Conservation (phyloP, 2,797 vertebrate species). For the Clarias laeviceps region DNA sequence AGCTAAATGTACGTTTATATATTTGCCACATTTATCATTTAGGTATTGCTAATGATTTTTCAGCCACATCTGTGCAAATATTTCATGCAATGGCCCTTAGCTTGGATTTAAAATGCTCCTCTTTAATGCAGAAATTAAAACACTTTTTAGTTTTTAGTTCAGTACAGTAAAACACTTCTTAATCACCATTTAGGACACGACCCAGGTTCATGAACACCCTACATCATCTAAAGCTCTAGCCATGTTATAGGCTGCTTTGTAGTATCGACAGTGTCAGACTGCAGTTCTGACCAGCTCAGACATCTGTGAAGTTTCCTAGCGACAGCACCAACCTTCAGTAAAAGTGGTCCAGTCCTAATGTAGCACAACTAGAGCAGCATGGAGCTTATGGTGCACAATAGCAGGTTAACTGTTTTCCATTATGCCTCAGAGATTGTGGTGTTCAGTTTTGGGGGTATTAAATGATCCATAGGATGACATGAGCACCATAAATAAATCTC, state of each 20-base stretch:
- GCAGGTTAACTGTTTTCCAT: conserved; percentile 46
- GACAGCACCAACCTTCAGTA: conserved; percentile 15
- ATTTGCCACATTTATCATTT: not conserved
- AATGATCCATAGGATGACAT: not conserved
- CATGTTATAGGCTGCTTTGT: conserved; percentile 21
- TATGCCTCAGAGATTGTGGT: conserved; percentile 19
- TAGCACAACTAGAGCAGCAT: conserved; percentile 35
- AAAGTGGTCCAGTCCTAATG: conserved; percentile 6
- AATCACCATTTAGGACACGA: not conserved
- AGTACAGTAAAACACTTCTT: not conserved
- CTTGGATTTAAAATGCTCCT: not conserved
- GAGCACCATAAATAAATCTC: conserved; percentile 14
- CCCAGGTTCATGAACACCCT: not conserved
- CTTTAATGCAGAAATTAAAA: not conserved
- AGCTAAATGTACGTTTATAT: too few species aligned
- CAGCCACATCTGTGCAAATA: not conserved
- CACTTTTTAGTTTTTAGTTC: not conserved
- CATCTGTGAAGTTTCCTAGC: not conserved
- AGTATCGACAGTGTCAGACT: conserved; percentile 5
- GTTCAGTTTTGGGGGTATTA: not conserved
- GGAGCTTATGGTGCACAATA: conserved; percentile 13
- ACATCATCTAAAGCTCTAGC: conserved; percentile 5
- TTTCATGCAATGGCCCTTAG: not conserved
- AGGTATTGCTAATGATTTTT: conserved; percentile 18
- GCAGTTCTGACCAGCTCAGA: conserved; percentile 22